Evolutionary conservation across 2,113 vertebrate genomes (phyloP), one percentile per base, ranked within the genome.

Genomic region (Myanophis thanlyinensis): DNA sequence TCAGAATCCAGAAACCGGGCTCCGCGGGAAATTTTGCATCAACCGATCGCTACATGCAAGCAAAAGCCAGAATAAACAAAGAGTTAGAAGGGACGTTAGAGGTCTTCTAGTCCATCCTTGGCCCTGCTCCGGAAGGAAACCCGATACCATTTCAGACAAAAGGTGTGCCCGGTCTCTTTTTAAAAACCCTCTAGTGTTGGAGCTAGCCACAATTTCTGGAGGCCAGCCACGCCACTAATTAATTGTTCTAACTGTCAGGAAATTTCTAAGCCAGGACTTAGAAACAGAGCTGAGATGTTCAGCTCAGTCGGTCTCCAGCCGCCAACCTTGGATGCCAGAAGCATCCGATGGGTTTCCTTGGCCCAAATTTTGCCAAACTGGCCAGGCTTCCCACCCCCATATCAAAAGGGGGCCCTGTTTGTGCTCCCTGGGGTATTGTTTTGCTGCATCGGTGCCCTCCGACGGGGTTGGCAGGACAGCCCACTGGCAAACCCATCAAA

Each of bases 201-300:
- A 56, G 54, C 22, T n/a, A 56, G 2, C 7, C 54, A 56, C 23
- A 27, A 10, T 9, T 27, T 27, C 25, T 59, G 25, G 56, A 59
- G 56, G 4, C 27, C 2, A 11, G 62, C 0, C 9, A 5, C 0
- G 15, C 30, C 62, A n/a, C 12, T n/a, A 4, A n/a, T 67, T n/a
- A n/a, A 67, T 67, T 15, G 62, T n/a, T 67, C 62, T 15, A 5
- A 15, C 30, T 67, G 30, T n/a, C 62, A n/a, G 62, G 30, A 67
- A n/a, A n/a, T 67, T 4, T n/a, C 30, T n/a, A 67, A n/a, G 30
- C 62, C 62, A 67, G 15, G 67, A 20, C 1, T 67, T 67, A 2
- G 30, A 15, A 12, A 12, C 27, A 1, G 59, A 62, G 27, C 59
- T 30, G 15, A 80, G 15, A 7, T 6, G 15, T 40, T 80, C 6